phyloP scores from a whole-genome alignment of 2,797 vertebrate species.

The Danio albolineatus region DNA sequence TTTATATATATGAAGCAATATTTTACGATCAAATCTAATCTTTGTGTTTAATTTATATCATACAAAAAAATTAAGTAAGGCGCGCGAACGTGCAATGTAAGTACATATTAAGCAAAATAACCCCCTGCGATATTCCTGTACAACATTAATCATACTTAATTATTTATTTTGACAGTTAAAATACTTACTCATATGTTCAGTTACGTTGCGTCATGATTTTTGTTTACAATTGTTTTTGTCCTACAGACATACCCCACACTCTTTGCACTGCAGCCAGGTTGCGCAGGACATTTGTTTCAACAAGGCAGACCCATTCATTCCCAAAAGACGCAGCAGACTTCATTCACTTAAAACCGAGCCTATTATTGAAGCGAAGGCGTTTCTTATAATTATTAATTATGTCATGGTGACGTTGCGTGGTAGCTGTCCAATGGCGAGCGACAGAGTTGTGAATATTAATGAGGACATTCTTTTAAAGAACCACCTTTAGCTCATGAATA shows the following conservation, averaged over 20 bases:
- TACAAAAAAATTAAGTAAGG: no score
- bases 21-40: neutral
- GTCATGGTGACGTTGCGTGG: neutral
- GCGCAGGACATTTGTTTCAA: slow-evolving; percentile 15
- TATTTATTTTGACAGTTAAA: no score
- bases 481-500: neutral
- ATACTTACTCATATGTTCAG: no score
- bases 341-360: neutral
- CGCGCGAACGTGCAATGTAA: no score
- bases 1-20: neutral
- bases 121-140: no score
- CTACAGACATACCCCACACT: no score
- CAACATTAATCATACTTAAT: no score
- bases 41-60: neutral
- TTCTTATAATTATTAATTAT: neutral
- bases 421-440: slow-evolving; percentile 3
- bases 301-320: neutral
- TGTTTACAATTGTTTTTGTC: neutral
- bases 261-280: slow-evolving; percentile 20
- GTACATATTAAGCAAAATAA: no score
- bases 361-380: neutral
- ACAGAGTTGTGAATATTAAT: neutral
- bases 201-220: neutral
- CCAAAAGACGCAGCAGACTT: neutral
- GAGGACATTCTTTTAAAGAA: neutral